These are phyloP conservation scores for Tethea ocularis DNA, from an alignment of 2,888 invertebrate species.

Conservation along the genomic window DNA sequence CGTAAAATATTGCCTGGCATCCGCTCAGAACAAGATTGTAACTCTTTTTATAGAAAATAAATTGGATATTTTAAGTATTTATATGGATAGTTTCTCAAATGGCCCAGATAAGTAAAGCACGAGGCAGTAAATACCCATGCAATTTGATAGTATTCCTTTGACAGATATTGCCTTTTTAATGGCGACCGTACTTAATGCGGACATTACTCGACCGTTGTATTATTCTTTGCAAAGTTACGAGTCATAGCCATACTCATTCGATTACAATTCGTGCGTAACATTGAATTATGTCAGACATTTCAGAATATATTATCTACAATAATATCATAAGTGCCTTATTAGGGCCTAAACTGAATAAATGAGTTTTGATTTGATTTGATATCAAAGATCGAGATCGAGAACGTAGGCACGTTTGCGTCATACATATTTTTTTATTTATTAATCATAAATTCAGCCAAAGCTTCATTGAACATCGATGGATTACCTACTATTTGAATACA, in stretches of 20 bases:
- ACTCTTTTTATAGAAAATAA: background rate
- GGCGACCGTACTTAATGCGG: constrained; percentile 27
- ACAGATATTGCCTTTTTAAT: constrained; percentile 10
- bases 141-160: constrained; percentile 9
- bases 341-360: too few relatives aligned
- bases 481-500: too few relatives aligned
- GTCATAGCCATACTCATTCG: constrained; percentile 29
- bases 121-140: constrained; percentile 6
- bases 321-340: too few relatives aligned
- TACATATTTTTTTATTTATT: too few relatives aligned
- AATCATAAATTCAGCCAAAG: too few relatives aligned
- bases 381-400: background rate
- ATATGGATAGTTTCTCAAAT: background rate
- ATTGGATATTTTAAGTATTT: background rate
- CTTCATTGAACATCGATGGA: too few relatives aligned
- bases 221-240: constrained; percentile 30
- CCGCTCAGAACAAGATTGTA: background rate
- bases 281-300: constrained; percentile 21
- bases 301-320: background rate
- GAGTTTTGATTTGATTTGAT: too few relatives aligned
- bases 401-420: too few relatives aligned
- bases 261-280: constrained; percentile 33
- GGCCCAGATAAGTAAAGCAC: constrained; percentile 2
- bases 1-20: background rate
- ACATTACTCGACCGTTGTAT: constrained; percentile 25